Evolutionary conservation across 2,888 invertebrate genomes (phyloP).

Genomic region (Congeria kusceri): DNA sequence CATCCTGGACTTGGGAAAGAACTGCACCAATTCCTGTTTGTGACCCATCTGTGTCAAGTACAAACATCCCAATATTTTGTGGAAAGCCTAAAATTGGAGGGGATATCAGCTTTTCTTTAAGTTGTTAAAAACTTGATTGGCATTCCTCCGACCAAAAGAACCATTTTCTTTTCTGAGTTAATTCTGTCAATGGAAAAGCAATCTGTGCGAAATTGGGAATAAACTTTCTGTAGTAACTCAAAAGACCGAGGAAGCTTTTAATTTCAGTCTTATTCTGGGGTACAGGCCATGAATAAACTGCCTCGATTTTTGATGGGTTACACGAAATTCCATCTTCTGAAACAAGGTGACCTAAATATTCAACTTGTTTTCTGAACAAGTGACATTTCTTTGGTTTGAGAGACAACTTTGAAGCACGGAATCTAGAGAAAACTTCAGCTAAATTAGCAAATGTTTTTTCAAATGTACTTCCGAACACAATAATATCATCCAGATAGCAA

Average conservation of each 20-base stretch:
- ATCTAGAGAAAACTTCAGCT: constrained; percentile 5
- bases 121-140: constrained; percentile 47
- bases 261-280: too few species aligned
- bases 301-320: too few species aligned
- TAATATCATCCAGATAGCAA: constrained; percentile 35
- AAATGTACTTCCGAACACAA: too few species aligned
- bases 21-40: constrained; percentile 62
- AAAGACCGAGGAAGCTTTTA: too few species aligned
- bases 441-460: constrained; percentile 17
- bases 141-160: constrained; percentile 47
- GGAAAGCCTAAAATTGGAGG: constrained; percentile 48
- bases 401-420: too few species aligned
- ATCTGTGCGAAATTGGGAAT: constrained; percentile 29
- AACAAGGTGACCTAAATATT: too few species aligned
- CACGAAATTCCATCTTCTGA: too few species aligned
- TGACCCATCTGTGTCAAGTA: constrained; percentile 68
- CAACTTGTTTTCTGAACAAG: too few species aligned
- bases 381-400: too few species aligned
- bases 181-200: constrained; percentile 24
- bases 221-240: constrained; percentile 49
- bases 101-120: too few species aligned
- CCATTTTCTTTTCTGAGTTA: constrained; percentile 33
- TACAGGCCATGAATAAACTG: too few species aligned
- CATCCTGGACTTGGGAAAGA: constrained; percentile 62
- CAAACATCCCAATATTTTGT: constrained; percentile 36